phyloP scores from a whole-genome alignment of 1,140 invertebrate species.

The Vanessa tameamea region DNA sequence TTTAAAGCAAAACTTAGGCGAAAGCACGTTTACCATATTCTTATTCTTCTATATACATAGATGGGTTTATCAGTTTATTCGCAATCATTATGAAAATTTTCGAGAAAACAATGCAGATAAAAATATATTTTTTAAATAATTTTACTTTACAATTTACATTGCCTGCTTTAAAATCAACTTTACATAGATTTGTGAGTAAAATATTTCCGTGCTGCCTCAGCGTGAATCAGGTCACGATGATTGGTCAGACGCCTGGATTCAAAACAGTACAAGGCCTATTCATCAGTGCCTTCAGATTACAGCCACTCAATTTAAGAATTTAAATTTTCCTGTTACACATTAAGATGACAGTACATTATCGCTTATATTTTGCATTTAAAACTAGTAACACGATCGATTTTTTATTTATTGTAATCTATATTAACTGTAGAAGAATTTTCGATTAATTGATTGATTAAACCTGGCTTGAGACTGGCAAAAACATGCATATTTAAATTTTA shows the following conservation, averaged over 20 bases:
- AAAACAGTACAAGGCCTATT: slow-evolving; percentile 10
- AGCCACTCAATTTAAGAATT: not conserved
- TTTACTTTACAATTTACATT: slow-evolving; percentile 11
- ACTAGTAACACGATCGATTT: no score
- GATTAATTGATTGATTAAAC: no score
- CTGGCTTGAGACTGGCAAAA: no score
- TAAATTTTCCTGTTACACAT: not conserved
- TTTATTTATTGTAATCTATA: no score
- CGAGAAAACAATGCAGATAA: not conserved
- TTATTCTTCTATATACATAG: no score
- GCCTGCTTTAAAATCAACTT: slow-evolving; percentile 2
- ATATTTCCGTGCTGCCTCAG: not conserved
- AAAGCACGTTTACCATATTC: no score
- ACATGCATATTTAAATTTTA: no score
- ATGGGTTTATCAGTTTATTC: no score
- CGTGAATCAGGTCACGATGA: slow-evolving; percentile 55
- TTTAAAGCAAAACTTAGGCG: no score
- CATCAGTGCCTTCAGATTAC: slow-evolving; percentile 16
- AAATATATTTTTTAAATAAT: not conserved
- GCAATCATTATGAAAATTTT: no score
- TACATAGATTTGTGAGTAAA: slow-evolving; percentile 12
- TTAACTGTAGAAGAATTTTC: no score
- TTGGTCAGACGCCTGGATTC: slow-evolving; percentile 48
- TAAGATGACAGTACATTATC: not conserved
- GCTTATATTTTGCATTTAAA: no score